phyloP scores from a whole-genome alignment of 2,797 vertebrate species.

The Phalloptychus januarius region DNA sequence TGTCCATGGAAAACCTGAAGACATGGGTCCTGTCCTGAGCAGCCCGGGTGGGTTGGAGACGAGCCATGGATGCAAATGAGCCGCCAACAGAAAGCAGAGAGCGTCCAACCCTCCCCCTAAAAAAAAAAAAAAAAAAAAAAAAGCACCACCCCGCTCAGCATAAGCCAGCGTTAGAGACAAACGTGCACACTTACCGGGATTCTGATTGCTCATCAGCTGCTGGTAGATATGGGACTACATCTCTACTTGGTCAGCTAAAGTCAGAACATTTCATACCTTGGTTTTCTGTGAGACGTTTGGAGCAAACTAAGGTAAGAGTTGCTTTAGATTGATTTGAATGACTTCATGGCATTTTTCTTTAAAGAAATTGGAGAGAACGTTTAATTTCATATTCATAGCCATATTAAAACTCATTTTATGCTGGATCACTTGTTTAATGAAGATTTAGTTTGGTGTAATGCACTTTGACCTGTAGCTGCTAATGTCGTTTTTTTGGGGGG shows the following conservation, averaged over 20 bases:
- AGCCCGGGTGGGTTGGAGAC: slow-evolving; percentile 9
- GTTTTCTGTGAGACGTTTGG: neutral
- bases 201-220: neutral
- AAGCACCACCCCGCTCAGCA: slow-evolving; percentile 1
- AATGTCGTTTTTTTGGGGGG: neutral
- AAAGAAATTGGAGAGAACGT: neutral
- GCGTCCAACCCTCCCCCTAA: neutral
- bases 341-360: neutral
- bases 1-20: slow-evolving; percentile 57
- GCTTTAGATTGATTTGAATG: neutral
- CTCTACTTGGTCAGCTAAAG: slow-evolving; percentile 5
- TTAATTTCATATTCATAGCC: neutral
- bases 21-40: neutral
- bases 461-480: neutral
- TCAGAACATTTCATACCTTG: neutral
- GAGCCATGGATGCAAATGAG: slow-evolving; percentile 68
- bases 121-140: too few species aligned
- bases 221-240: slow-evolving; percentile 17
- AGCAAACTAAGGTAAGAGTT: slow-evolving; percentile 53
- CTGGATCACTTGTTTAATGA: neutral
- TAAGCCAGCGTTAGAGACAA: neutral
- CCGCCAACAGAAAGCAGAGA: slow-evolving; percentile 16
- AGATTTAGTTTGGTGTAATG: neutral
- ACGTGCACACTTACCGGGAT: slow-evolving; percentile 11
- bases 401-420: neutral